Base-by-base conservation (phyloP, 2,888 invertebrate species). In the Epirrita christyi region DNA sequence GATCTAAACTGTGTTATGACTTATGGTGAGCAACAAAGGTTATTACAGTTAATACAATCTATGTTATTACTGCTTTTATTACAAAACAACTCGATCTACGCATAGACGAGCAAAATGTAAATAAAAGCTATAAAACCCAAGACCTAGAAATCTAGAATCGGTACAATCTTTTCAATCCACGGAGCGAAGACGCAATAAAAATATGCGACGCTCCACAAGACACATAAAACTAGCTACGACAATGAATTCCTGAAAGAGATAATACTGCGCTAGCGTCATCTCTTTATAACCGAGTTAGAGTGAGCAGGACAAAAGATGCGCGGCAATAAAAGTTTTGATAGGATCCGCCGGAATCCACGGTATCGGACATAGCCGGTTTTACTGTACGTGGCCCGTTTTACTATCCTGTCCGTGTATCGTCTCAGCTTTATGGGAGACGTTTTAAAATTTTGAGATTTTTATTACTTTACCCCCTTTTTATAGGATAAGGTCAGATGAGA, bases 201-300 rank as follows among this genome's bases (percentile, higher is more conserved):
- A 90, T 91, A 91, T 92, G 88, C 84, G 79, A 87, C 80, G 80
- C 81, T 83, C 80, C 79, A 76, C 80, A 75, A 80, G 77, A 76
- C 86, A 86, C 86, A 86, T 90, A 91, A 92, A 92, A 89, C 84
- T 85, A 66, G 78, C 79, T 79, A 86, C 87, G 88, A 89, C 91
- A 88, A 89, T 92, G 91, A 90, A 91, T 92, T 88, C 81, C 85
- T 86, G 88, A 86, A 90, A 90, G 89, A 88, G 88, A 88, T 87
- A 84, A 86, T 86, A 78, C 80, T 72, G 72, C 70, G 64, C 73
- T 76, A 73, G 75, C 78, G 80, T 76, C 81, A 76, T 85, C 87
- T 83, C 86, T 82, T 86, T 87, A 83, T 76, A 79, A 72, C 80
- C 80, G 75, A 73, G 78, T 79, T 72, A 75, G 86, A 73, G 76